Evolutionary conservation across 2,888 invertebrate genomes (phyloP).

Genomic region (Anodontia alba): DNA sequence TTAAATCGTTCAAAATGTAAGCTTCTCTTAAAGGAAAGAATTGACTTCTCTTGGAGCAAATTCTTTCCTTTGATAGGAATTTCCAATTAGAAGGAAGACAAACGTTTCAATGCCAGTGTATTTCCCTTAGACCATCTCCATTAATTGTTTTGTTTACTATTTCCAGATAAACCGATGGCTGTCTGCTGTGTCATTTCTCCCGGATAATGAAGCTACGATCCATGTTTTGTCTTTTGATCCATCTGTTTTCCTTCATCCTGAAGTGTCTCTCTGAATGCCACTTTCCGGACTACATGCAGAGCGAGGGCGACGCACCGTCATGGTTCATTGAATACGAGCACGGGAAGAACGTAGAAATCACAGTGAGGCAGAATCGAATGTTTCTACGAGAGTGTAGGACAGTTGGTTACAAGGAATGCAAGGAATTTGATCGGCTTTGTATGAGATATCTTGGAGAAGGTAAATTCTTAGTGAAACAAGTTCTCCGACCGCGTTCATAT

Average conservation of each 20-base stretch:
- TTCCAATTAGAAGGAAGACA: too few species aligned
- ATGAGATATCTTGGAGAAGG: conserved; percentile 38
- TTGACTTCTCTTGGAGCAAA: too few species aligned
- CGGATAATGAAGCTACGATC: background rate
- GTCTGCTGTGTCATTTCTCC: background rate
- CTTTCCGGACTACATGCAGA: conserved; percentile 56
- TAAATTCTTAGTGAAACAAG: conserved; percentile 47
- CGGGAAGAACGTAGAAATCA: conserved; percentile 42
- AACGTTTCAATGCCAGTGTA: too few species aligned
- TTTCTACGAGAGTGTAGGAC: conserved; percentile 42
- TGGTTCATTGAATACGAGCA: conserved; percentile 54
- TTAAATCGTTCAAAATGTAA: too few species aligned
- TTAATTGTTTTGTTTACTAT: too few species aligned
- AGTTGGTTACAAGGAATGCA: conserved; percentile 24
- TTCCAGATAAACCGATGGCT: background rate
- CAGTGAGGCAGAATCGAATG: conserved; percentile 45
- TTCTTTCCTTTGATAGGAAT: too few species aligned
- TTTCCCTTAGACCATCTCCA: too few species aligned
- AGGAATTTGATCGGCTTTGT: conserved; percentile 37
- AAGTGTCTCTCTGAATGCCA: conserved; percentile 37
- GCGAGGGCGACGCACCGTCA: conserved; percentile 40
- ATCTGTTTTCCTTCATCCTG: conserved; percentile 8
- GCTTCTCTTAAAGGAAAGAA: too few species aligned
- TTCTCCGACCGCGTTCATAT: background rate
- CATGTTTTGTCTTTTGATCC: background rate